Conservation (phyloP, 1,140 invertebrate species). For the Vollenhovia emeryi region DNA sequence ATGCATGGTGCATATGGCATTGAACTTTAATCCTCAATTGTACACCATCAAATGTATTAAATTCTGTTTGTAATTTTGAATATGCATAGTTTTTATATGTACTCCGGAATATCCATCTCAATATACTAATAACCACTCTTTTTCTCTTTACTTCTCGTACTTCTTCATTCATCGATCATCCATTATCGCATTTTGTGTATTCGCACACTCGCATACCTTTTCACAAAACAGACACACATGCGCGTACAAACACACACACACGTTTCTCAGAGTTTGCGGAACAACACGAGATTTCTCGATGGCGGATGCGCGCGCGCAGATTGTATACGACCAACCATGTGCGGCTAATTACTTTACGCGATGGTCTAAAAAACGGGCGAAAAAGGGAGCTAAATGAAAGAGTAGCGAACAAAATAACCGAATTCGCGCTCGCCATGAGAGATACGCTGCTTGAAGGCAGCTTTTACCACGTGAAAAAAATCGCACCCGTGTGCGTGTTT, state of each 20-base stretch:
- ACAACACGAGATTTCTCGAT: constrained; percentile 59
- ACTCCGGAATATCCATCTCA: constrained; percentile 56
- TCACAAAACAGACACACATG: constrained; percentile 12
- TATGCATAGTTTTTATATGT: background rate
- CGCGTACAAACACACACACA: too few relatives aligned
- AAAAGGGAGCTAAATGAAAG: constrained; percentile 57
- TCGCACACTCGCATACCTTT: constrained; percentile 14
- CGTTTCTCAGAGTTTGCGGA: constrained; percentile 22
- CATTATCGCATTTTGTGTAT: constrained; percentile 54
- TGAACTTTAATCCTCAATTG: constrained; percentile 23
- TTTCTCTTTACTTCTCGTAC: constrained; percentile 38
- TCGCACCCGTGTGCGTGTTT: constrained; percentile 33
- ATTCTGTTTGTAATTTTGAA: constrained; percentile 40
- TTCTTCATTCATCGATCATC: constrained; percentile 57
- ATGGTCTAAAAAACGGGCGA: constrained; percentile 43
- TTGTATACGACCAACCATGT: constrained; percentile 47
- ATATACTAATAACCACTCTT: constrained; percentile 55
- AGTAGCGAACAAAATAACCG: constrained; percentile 57
- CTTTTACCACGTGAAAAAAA: constrained; percentile 54
- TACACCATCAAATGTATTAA: constrained; percentile 39
- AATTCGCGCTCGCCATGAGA: constrained; percentile 45
- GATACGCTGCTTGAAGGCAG: constrained; percentile 42
- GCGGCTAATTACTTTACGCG: constrained; percentile 55
- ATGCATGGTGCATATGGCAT: background rate
- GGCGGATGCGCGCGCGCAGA: constrained; percentile 21